Evolutionary conservation across 2,888 invertebrate genomes (phyloP).

Genomic region (Lamellibrachia satsuma): DNA sequence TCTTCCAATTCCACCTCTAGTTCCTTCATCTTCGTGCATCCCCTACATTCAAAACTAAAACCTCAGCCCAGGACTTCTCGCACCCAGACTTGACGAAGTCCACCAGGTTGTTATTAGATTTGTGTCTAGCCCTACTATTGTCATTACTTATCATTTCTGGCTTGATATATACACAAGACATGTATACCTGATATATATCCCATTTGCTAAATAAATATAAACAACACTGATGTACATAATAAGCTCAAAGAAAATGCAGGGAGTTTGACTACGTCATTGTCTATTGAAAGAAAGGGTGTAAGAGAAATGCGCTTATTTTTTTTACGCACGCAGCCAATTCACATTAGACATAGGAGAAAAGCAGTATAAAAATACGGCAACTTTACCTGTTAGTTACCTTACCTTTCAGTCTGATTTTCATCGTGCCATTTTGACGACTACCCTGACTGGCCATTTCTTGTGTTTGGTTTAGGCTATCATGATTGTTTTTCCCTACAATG

Average conservation of each 20-base stretch:
- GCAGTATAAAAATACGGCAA: neutral
- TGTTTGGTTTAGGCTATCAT: slow-evolving; percentile 25
- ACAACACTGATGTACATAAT: neutral
- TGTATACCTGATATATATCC: neutral
- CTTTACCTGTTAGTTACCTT: slow-evolving; percentile 90
- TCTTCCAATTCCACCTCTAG: too few species aligned
- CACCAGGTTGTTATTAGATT: neutral
- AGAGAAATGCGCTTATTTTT: neutral
- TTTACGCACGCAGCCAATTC: neutral
- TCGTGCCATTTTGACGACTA: slow-evolving; percentile 83
- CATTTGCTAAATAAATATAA: neutral
- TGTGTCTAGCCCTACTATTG: neutral
- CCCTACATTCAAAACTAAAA: too few species aligned
- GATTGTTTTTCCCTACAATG: too few species aligned
- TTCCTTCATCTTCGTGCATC: too few species aligned
- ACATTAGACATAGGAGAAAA: slow-evolving; percentile 8
- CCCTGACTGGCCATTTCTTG: slow-evolving; percentile 71
- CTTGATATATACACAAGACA: neutral
- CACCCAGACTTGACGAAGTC: too few species aligned
- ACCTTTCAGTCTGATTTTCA: slow-evolving; percentile 96
- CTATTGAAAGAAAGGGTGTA: slow-evolving; percentile 11
- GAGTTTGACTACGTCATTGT: neutral
- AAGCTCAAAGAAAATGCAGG: neutral
- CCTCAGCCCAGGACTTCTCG: too few species aligned
- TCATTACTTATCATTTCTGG: neutral